These are phyloP conservation scores for Metopia argyrocephala DNA, from an alignment of 2,888 invertebrate species.

Conservation along the genomic window DNA sequence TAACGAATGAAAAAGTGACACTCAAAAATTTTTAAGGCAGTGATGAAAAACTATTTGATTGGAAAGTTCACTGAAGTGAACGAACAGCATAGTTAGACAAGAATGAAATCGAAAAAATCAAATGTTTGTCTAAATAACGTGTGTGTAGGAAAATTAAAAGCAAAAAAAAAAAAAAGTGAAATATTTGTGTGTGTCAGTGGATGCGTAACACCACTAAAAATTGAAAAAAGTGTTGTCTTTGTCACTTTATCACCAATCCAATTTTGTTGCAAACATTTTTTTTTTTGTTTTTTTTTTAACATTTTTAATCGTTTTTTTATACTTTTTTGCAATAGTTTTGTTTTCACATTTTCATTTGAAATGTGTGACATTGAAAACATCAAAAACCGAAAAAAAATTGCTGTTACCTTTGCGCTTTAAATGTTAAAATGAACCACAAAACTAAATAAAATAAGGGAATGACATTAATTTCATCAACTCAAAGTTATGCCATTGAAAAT, in stretches of 20 bases:
- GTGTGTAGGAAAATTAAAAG: constrained; percentile 1
- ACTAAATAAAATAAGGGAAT: no score
- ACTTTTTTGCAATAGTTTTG: constrained; percentile 7
- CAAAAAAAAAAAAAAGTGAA: no score
- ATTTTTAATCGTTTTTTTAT: background rate
- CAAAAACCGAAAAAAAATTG: no score
- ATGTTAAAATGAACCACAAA: no score
- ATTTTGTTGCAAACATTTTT: constrained; percentile 37
- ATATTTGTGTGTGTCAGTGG: constrained; percentile 2
- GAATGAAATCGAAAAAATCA: constrained; percentile 13
- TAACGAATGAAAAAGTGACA: constrained; percentile 33
- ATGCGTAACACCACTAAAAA: constrained; percentile 10
- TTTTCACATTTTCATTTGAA: no score
- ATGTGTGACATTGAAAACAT: no score
- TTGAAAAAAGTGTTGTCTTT: constrained; percentile 53
- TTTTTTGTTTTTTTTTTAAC: background rate
- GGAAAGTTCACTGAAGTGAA: constrained; percentile 73
- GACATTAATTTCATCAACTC: no score
- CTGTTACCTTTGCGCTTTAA: no score
- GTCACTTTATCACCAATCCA: constrained; percentile 53
- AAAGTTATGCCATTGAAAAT: no score
- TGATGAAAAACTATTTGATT: constrained; percentile 71
- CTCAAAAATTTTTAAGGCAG: constrained; percentile 45
- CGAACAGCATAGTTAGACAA: constrained; percentile 66
- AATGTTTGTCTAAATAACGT: background rate